A percentile compares a stretch with the other conserved stretches of the same genome.
These are phyloP conservation scores for Sminthurinus signatus DNA, from an alignment of 1,140 invertebrate genomes.

Conservation along the genomic window DNA sequence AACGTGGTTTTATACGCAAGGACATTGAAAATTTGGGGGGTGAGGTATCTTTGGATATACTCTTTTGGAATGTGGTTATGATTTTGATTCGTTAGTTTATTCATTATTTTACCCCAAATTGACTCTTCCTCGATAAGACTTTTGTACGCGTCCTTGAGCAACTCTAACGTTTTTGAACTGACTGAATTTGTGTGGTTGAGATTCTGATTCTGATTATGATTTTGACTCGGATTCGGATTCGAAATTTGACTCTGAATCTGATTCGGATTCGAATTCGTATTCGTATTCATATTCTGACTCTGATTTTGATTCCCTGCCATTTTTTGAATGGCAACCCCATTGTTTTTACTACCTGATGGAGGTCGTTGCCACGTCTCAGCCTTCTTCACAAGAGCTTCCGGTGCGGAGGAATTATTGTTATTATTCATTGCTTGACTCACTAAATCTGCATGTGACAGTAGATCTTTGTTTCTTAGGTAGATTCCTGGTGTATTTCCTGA, in stretches of 20 bases:
- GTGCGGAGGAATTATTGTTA: not conserved
- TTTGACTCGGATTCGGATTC: not conserved
- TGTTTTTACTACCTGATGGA: constrained; percentile 1
- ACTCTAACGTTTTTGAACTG: constrained; percentile 9
- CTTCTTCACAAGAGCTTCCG: not conserved
- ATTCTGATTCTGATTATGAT: not conserved
- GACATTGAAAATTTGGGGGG: constrained; percentile 14
- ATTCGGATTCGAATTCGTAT: not conserved
- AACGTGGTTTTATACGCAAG: constrained; percentile 24
- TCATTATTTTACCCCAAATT: constrained; percentile 31
- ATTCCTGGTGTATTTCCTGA: constrained; percentile 48
- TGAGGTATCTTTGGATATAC: constrained; percentile 25
- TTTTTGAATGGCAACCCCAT: not conserved
- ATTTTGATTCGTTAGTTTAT: constrained; percentile 20
- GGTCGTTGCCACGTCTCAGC: constrained; percentile 24
- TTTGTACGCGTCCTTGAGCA: constrained; percentile 10
- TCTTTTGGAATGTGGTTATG: constrained; percentile 8
- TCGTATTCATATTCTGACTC: not conserved
- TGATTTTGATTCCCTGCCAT: too few relatives aligned
- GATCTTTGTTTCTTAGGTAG: constrained; percentile 60
- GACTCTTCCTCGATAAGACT: constrained; percentile 20
- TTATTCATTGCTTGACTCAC: not conserved
- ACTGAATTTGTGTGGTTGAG: constrained; percentile 12
- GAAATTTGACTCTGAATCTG: not conserved
- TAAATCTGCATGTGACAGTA: constrained; percentile 54